Conservation (phyloP, 2,113 vertebrate genomes). For the Chamaetylas fuelleborni region DNA sequence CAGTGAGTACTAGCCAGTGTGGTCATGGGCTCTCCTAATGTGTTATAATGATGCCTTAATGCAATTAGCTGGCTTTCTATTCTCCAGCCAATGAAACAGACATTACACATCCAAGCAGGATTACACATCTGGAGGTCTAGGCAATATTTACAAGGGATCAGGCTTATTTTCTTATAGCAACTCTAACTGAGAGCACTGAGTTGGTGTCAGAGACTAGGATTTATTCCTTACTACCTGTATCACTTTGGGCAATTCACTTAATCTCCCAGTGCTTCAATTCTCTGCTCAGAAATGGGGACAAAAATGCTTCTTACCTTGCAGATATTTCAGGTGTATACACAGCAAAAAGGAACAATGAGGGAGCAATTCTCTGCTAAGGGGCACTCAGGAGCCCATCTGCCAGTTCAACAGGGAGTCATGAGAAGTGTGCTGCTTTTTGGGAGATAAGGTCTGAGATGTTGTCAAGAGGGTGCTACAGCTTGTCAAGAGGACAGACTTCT, state of each 20-base stretch:
- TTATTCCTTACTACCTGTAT: constrained; percentile 10
- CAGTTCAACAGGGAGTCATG: neutral
- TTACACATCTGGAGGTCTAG: constrained; percentile 5
- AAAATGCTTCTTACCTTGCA: neutral
- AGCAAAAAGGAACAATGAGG: neutral
- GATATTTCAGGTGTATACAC: neutral
- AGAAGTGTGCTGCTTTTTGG: neutral
- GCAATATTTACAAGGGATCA: constrained; percentile 14
- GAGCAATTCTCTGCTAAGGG: neutral
- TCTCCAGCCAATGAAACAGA: neutral
- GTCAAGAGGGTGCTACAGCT: neutral
- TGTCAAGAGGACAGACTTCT: neutral
- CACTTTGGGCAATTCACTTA: constrained; percentile 5
- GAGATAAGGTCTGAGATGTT: rapidly evolving
- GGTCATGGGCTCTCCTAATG: neutral
- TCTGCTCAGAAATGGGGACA: neutral
- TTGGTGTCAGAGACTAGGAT: constrained; percentile 24
- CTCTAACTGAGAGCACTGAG: constrained; percentile 7
- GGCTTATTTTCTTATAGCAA: neutral
- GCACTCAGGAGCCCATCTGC: neutral
- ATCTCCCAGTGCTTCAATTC: neutral
- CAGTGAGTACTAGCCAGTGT: neutral
- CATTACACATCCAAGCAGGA: neutral
- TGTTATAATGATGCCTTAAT: neutral
- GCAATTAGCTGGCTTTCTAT: neutral